Percentiles rank a stretch among this genome's conserved stretches.
Conservation (phyloP, 2,113 vertebrate genomes). For the Eurypyga helias region DNA sequence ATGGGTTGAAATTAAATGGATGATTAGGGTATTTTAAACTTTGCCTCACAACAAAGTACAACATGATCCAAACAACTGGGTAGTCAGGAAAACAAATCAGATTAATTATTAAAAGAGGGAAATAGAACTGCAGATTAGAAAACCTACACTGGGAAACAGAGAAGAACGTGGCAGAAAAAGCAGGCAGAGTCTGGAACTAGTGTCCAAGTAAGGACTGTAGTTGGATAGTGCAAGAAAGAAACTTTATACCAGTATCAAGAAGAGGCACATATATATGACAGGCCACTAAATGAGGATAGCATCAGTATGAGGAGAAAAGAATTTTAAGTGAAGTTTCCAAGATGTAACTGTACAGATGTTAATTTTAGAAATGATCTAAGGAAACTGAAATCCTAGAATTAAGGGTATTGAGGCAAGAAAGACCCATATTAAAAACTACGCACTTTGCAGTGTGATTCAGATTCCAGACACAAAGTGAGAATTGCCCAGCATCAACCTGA, state of each 20-base stretch:
- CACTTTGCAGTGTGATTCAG: neutral
- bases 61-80: neutral
- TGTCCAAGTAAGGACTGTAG: neutral
- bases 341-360: neutral
- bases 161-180: rapidly evolving
- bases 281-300: neutral
- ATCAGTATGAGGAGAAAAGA: neutral
- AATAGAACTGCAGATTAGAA: neutral
- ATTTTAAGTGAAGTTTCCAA: neutral
- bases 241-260: neutral
- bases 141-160: neutral
- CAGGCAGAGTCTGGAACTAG: neutral
- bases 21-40: neutral
- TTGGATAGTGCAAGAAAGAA: neutral
- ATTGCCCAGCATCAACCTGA: neutral
- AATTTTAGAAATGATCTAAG: neutral
- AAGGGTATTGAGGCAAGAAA: neutral
- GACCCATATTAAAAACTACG: neutral
- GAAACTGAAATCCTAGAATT: neutral
- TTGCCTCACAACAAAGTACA: neutral
- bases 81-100: neutral
- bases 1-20: neutral
- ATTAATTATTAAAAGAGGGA: neutral
- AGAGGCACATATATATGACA: neutral
- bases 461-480: neutral